Percentiles rank a stretch among this genome's conserved stretches.
These are phyloP conservation scores for Tipula helvola DNA, from an alignment of 2,888 invertebrate species.

Conservation along the genomic window DNA sequence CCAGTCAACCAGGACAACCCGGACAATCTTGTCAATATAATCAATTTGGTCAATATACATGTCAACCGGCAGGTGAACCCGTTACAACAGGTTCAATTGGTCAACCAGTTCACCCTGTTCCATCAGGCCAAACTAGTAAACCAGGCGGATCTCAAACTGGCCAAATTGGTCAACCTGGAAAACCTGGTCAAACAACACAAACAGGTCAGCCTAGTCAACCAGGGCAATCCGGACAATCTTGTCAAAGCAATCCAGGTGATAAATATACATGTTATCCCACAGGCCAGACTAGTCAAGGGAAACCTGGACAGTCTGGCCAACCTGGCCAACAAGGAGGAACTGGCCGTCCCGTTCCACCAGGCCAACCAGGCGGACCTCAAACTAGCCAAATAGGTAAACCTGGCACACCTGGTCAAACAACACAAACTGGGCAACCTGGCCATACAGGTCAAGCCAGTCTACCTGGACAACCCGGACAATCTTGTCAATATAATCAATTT, in stretches of 20 bases:
- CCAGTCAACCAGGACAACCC: background rate
- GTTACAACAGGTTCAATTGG: conserved; percentile 21
- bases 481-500: background rate
- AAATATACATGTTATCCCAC: background rate
- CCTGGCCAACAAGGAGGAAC: conserved; percentile 23
- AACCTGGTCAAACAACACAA: conserved; percentile 16
- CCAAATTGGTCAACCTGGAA: background rate
- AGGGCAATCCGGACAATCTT: background rate
- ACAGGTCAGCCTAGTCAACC: background rate
- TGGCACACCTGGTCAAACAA: conserved; percentile 20
- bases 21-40: too few relatives aligned
- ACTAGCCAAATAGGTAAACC: conserved; percentile 22
- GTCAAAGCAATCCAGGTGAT: background rate
- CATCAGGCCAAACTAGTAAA: conserved; percentile 17
- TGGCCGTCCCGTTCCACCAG: background rate
- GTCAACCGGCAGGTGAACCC: conserved; percentile 22
- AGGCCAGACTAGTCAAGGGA: background rate
- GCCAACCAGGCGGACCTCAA: conserved; percentile 12
- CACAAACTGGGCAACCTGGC: conserved; percentile 19
- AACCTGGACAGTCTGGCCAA: conserved; percentile 21
- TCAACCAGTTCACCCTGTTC: conserved; percentile 18
- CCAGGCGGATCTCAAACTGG: conserved; percentile 13
- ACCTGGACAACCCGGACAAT: conserved; percentile 15
- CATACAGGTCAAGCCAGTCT: conserved; percentile 18
- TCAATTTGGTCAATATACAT: background rate